Conservation (phyloP, 2,797 vertebrate genomes). For the Premnoplex brunnescens region DNA sequence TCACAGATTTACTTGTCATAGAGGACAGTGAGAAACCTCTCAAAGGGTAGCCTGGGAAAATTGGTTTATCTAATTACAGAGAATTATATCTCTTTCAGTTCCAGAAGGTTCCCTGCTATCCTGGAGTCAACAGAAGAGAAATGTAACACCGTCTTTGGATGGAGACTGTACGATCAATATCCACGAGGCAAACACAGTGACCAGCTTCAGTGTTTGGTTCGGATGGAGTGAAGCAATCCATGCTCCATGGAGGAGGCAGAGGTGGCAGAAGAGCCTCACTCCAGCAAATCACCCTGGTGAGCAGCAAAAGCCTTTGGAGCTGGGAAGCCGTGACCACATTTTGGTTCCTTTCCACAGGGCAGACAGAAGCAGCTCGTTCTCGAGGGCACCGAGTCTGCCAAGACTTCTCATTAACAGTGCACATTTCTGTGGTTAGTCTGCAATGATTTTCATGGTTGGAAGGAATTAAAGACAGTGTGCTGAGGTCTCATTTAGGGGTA, state of each 20-base stretch:
- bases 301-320: not conserved
- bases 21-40: not conserved
- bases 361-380: not conserved
- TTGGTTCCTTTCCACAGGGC: not conserved
- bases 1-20: not conserved
- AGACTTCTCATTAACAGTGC: not conserved
- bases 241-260: not conserved
- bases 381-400: not conserved
- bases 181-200: not conserved
- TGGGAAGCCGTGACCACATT: not conserved
- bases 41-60: not conserved
- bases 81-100: not conserved
- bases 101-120: not conserved
- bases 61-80: not conserved
- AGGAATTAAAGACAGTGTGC: not conserved
- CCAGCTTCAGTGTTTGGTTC: not conserved
- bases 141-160: rapidly evolving
- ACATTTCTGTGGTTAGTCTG: not conserved
- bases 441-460: not conserved
- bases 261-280: not conserved
- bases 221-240: not conserved
- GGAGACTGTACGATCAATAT: not conserved
- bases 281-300: not conserved
- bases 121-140: not conserved
- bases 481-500: not conserved